These are phyloP conservation scores for Halocynthia roretzi DNA, from an alignment of 23 tunicate species.

Conservation along the genomic window DNA sequence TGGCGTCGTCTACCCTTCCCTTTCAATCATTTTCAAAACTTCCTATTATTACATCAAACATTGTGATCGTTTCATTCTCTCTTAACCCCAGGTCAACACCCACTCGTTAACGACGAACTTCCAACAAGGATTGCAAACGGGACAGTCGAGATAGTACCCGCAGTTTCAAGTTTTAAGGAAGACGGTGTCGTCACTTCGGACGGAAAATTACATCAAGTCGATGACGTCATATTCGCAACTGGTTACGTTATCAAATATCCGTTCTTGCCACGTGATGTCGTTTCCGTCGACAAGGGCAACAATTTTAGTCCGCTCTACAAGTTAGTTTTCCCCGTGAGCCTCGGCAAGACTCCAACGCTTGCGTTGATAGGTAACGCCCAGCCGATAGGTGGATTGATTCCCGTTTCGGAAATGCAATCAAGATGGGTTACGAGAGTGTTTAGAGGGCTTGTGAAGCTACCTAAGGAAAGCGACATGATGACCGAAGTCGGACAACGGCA, in stretches of 20 bases:
- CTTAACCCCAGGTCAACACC: slow-evolving; percentile 40
- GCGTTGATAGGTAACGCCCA: slow-evolving; percentile 73
- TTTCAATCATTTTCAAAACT: too few relatives aligned
- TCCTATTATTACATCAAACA: too few relatives aligned
- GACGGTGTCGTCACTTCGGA: slow-evolving; percentile 64
- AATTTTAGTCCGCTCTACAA: slow-evolving; percentile 45
- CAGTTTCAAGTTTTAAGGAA: slow-evolving; percentile 33
- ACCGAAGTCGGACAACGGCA: not conserved
- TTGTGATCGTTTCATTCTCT: not conserved
- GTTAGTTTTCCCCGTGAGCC: slow-evolving; percentile 42
- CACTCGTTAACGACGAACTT: slow-evolving; percentile 66
- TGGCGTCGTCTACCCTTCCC: too few relatives aligned
- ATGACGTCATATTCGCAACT: slow-evolving; percentile 72
- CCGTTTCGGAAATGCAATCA: slow-evolving; percentile 72
- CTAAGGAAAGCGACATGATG: slow-evolving; percentile 13
- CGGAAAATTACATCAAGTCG: slow-evolving; percentile 49
- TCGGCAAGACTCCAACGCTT: slow-evolving; percentile 17
- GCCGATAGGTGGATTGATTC: slow-evolving; percentile 68
- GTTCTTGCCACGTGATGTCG: slow-evolving; percentile 25
- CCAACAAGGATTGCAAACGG: slow-evolving; percentile 66
- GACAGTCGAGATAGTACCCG: slow-evolving; percentile 32
- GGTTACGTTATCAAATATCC: slow-evolving; percentile 61
- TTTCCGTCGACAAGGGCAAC: slow-evolving; percentile 8
- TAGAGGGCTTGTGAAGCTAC: slow-evolving; percentile 28
- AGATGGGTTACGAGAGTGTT: slow-evolving; percentile 75